phyloP scores from a whole-genome alignment of 2,888 invertebrate genomes.

The Catocala fraxini region DNA sequence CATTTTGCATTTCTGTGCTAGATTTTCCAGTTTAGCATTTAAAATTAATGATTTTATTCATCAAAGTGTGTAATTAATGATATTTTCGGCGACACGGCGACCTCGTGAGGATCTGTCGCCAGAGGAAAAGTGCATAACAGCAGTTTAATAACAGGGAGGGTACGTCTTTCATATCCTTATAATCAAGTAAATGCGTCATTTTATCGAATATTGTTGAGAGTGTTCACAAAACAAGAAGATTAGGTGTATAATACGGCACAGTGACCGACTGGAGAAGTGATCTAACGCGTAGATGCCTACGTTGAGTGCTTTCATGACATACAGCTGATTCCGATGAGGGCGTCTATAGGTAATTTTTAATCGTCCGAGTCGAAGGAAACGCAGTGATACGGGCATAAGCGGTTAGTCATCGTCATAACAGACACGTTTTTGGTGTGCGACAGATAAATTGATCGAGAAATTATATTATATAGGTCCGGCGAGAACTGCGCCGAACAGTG shows the following conservation, averaged over 20 bases:
- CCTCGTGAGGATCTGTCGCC: slow-evolving; percentile 84
- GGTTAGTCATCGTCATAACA: slow-evolving; percentile 82
- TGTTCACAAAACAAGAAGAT: slow-evolving; percentile 64
- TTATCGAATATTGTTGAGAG: slow-evolving; percentile 79
- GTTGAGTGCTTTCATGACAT: slow-evolving; percentile 66
- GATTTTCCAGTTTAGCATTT: slow-evolving; percentile 81
- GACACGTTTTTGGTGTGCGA: slow-evolving; percentile 70
- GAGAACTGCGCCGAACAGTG: slow-evolving; percentile 65
- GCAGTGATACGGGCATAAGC: slow-evolving; percentile 74
- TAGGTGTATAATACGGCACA: slow-evolving; percentile 47
- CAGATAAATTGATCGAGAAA: slow-evolving; percentile 66
- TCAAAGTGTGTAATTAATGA: slow-evolving; percentile 84
- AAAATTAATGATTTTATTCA: slow-evolving; percentile 79
- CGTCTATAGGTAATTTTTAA: slow-evolving; percentile 70
- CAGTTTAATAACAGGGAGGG: slow-evolving; percentile 86
- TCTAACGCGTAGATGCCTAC: slow-evolving; percentile 44
- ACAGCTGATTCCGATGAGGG: slow-evolving; percentile 83
- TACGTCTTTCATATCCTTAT: slow-evolving; percentile 85
- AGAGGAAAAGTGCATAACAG: slow-evolving; percentile 79
- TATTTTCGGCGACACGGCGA: slow-evolving; percentile 82
- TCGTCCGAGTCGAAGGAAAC: slow-evolving; percentile 71
- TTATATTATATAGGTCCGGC: slow-evolving; percentile 59
- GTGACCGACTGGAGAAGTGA: slow-evolving; percentile 38
- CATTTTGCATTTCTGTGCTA: slow-evolving; percentile 85
- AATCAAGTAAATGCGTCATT: slow-evolving; percentile 87